phyloP scores from a whole-genome alignment of 2,113 vertebrate species.

The Fulica atra region DNA sequence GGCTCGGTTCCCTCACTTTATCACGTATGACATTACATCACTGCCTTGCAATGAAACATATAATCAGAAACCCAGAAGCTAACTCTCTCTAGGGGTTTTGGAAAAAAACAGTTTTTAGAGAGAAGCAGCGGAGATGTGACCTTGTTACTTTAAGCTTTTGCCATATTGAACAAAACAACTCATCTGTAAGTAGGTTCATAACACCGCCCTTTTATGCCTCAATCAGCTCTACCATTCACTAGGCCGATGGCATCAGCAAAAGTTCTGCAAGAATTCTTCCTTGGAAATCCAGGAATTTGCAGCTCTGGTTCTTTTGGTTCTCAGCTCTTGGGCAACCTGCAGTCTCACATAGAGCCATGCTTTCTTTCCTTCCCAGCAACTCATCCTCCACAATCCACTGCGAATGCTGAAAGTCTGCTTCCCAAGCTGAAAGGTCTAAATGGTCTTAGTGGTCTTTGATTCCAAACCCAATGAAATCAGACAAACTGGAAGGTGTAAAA shows the following conservation, averaged over 20 bases:
- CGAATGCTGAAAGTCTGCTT: background rate
- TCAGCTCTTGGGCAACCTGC: background rate
- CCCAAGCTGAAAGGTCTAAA: background rate
- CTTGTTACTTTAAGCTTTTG: constrained; percentile 29
- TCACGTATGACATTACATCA: constrained; percentile 56
- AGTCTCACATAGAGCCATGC: background rate
- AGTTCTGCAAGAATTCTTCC: background rate
- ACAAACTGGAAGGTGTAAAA: background rate
- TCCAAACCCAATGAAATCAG: background rate
- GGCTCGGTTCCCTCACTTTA: constrained; percentile 33
- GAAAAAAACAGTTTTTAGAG: constrained; percentile 50
- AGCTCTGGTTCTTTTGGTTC: background rate
- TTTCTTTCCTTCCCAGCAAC: background rate
- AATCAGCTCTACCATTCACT: background rate
- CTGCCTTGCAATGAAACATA: constrained; percentile 54
- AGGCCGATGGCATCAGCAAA: background rate
- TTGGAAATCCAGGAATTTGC: background rate
- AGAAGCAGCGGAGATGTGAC: constrained; percentile 37
- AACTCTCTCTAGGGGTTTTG: constrained; percentile 53
- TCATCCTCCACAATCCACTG: background rate
- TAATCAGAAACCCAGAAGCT: constrained; percentile 68
- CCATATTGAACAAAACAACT: background rate
- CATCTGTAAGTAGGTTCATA: fast-evolving
- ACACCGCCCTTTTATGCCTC: background rate
- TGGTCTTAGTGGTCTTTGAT: background rate